Evolutionary conservation across 2,797 vertebrate genomes (phyloP).

Genomic region (Rhabdomys pumilio): DNA sequence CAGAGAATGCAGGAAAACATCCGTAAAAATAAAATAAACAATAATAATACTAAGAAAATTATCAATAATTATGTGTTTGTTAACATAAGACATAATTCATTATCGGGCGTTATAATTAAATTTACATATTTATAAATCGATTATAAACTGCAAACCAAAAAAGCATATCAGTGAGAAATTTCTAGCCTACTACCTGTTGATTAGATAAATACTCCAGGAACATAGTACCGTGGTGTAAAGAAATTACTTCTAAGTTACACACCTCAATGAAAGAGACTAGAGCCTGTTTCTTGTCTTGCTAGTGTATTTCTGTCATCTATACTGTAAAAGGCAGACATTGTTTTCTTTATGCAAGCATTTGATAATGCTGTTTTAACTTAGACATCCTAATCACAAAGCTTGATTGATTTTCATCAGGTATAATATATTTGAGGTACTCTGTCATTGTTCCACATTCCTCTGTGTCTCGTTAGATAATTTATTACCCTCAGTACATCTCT

Average conservation of each 20-base stretch:
- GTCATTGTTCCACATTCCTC: background rate
- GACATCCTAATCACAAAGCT: background rate
- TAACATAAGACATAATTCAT: background rate
- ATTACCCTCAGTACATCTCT: background rate
- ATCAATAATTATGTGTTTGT: background rate
- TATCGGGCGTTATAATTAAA: background rate
- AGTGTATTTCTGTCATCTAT: background rate
- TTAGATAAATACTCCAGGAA: background rate
- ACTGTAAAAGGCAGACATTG: background rate
- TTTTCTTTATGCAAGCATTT: background rate
- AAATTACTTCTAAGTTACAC: background rate
- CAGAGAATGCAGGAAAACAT: background rate
- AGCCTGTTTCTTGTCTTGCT: background rate
- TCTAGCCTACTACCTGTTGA: background rate
- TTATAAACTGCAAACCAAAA: background rate
- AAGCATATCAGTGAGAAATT: background rate
- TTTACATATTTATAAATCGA: background rate
- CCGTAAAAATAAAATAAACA: background rate
- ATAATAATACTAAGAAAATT: background rate
- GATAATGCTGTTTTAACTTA: background rate
- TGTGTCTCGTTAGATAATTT: constrained; percentile 67
- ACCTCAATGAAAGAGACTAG: background rate
- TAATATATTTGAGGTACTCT: background rate
- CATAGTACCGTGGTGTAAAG: background rate
- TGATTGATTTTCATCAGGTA: background rate